Percentiles rank a stretch among this genome's conserved stretches.
Conservation (phyloP, 2,113 vertebrate species). For the Lepus americanus region DNA sequence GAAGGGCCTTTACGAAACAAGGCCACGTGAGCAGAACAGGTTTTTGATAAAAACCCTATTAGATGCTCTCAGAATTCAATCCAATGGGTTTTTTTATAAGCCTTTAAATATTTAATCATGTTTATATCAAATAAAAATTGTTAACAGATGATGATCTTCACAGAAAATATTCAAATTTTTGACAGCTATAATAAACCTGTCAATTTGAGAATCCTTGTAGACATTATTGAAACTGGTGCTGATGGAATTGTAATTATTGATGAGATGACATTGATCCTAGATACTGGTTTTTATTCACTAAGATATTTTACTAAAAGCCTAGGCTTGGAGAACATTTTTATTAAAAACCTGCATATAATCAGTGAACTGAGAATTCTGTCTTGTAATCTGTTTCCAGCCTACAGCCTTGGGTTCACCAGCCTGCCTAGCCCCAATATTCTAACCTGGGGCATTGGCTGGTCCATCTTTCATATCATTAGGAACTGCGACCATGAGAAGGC, state of each 20-base stretch:
- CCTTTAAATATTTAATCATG: neutral
- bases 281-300: neutral
- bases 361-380: neutral
- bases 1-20: neutral
- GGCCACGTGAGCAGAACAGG: neutral
- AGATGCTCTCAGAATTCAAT: neutral
- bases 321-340: neutral
- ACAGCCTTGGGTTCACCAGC: neutral
- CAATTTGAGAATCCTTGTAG: conserved; percentile 19
- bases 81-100: neutral
- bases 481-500: neutral
- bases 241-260: neutral
- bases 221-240: neutral
- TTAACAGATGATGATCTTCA: neutral
- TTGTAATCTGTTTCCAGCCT: neutral
- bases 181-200: neutral
- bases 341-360: neutral
- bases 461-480: neutral
- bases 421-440: neutral
- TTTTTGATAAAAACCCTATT: neutral
- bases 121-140: neutral
- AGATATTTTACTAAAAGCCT: too few relatives aligned
- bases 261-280: neutral
- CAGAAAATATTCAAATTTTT: neutral
- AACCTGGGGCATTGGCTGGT: neutral